A percentile compares a stretch with the other conserved stretches of the same genome.
phyloP scores from a whole-genome alignment of 2,888 invertebrate species.

The Epinotia demarniana region DNA sequence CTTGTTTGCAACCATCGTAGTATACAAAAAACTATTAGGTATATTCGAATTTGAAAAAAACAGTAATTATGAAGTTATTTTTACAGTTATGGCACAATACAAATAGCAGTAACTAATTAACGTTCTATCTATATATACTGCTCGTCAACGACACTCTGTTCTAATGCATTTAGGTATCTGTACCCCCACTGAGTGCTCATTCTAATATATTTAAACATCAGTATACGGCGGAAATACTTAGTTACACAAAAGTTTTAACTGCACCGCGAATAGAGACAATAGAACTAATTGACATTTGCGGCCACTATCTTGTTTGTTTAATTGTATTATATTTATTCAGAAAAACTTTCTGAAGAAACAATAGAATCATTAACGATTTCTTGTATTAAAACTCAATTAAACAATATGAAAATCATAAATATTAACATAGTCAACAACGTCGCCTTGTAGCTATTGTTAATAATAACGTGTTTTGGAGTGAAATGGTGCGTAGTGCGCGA shows the following conservation, averaged over 20 bases:
- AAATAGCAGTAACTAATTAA: background rate
- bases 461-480: background rate
- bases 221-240: no score
- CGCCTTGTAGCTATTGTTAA: background rate
- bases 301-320: background rate
- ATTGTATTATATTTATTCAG: background rate
- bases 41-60: no score
- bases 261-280: background rate
- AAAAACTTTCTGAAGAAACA: background rate
- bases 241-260: background rate
- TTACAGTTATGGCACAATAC: background rate
- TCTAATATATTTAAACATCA: no score
- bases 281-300: background rate
- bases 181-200: no score
- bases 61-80: no score
- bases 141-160: background rate
- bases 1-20: no score
- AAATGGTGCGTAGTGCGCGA: background rate
- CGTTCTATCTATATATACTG: background rate
- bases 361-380: background rate
- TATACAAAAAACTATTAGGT: no score
- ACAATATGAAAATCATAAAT: constrained; percentile 7
- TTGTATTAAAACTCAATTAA: constrained; percentile 2
- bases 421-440: constrained; percentile 4
- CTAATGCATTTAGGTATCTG: background rate